Evolutionary conservation across 2,888 invertebrate genomes (phyloP).

Genomic region (Mythimna vitellina): DNA sequence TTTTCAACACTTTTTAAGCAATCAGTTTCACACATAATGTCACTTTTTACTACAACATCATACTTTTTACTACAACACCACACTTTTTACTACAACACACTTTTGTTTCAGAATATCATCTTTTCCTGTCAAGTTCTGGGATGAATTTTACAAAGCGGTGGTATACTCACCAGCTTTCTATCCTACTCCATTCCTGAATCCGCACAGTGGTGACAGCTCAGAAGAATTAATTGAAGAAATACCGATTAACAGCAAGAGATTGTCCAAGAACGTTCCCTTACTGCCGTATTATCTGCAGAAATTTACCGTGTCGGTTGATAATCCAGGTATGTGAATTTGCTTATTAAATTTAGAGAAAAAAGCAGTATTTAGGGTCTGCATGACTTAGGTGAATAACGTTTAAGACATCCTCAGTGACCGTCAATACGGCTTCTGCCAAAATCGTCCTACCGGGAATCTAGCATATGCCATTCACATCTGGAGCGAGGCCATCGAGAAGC

Average conservation of each 20-base stretch:
- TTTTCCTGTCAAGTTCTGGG: constrained; percentile 79
- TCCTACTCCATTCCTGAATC: constrained; percentile 77
- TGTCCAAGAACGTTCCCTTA: constrained; percentile 80
- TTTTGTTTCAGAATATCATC: constrained; percentile 77
- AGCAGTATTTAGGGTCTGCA: neutral
- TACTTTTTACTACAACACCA: no score
- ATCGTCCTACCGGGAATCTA: no score
- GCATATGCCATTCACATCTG: no score
- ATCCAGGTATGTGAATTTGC: constrained; percentile 67
- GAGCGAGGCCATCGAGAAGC: no score
- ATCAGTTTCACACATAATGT: no score
- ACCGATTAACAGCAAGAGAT: constrained; percentile 74
- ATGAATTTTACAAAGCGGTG: constrained; percentile 79
- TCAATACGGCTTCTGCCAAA: no score
- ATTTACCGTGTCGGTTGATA: constrained; percentile 73
- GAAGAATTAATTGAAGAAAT: constrained; percentile 72
- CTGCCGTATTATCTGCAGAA: constrained; percentile 82
- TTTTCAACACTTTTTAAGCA: neutral
- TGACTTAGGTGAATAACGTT: neutral
- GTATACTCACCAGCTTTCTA: constrained; percentile 79
- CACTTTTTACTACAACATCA: no score
- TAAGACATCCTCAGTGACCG: no score
- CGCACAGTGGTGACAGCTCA: constrained; percentile 49
- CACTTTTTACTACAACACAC: neutral
- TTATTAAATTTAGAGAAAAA: neutral